Evolutionary conservation across 2,888 invertebrate species (phyloP).

Genomic region (Harpalus rubripes): DNA sequence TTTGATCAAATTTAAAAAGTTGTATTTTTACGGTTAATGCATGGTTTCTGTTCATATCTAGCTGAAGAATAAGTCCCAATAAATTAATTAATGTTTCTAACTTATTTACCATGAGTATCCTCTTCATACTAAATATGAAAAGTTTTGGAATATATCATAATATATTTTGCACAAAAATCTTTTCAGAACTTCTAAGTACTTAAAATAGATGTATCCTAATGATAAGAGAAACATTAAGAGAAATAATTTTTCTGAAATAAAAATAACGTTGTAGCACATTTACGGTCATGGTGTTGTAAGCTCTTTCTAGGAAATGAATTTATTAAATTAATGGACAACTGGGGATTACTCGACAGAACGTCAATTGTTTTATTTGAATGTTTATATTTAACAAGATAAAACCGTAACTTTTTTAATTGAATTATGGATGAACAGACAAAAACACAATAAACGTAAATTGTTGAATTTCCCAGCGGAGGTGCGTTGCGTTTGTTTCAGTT

Average conservation of each 20-base stretch:
- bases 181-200: no score
- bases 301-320: not conserved
- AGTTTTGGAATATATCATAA: no score
- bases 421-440: constrained; percentile 60
- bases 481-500: constrained; percentile 43
- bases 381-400: constrained; percentile 62
- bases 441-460: constrained; percentile 61
- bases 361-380: constrained; percentile 59
- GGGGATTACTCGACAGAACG: constrained; percentile 35
- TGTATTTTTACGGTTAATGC: no score
- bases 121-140: no score
- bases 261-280: not conserved
- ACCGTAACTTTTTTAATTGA: constrained; percentile 59
- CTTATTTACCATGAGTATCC: no score
- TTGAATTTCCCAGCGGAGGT: constrained; percentile 41
- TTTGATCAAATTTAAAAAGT: no score
- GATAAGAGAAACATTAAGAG: not conserved
- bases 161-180: no score
- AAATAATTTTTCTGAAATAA: not conserved
- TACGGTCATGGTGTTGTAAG: not conserved
- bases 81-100: no score
- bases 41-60: no score
- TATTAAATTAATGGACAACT: constrained; percentile 48
- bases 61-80: no score
- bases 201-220: not conserved